phyloP scores from a whole-genome alignment of 2,888 invertebrate species.

The Drosophila quasianomalipes region DNA sequence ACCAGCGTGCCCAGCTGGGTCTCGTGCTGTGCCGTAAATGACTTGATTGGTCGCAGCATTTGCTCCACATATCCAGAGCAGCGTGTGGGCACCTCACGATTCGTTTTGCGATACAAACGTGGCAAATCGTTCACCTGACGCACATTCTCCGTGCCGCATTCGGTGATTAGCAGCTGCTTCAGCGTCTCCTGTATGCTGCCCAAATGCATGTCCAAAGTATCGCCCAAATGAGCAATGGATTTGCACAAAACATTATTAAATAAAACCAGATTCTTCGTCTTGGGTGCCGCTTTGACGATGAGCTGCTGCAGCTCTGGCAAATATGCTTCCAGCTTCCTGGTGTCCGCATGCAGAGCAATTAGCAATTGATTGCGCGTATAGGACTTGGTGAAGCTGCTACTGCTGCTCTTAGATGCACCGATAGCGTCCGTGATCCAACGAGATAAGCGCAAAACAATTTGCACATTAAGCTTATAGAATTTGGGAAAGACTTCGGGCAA shows the following conservation, averaged over 20 bases:
- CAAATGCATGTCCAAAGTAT: conserved; percentile 65
- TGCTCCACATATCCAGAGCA: conserved; percentile 92
- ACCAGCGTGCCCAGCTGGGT: conserved; percentile 78
- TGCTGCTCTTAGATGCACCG: conserved; percentile 39
- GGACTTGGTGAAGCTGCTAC: conserved; percentile 44
- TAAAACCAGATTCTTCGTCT: conserved; percentile 43
- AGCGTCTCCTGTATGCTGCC: conserved; percentile 87
- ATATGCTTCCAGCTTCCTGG: conserved; percentile 65
- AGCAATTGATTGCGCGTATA: conserved; percentile 70
- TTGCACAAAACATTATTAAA: conserved; percentile 71
- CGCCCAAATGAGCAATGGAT: conserved; percentile 70
- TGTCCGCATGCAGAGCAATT: conserved; percentile 78
- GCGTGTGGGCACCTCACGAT: conserved; percentile 93
- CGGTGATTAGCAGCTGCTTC: conserved; percentile 92
- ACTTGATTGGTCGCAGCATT: conserved; percentile 87
- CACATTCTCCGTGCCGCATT: conserved; percentile 89
- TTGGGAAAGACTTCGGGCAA: conserved; percentile 92
- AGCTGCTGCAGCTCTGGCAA: conserved; percentile 87
- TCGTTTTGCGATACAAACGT: conserved; percentile 95
- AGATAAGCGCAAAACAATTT: conserved; percentile 92
- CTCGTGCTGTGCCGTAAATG: conserved; percentile 85
- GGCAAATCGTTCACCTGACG: conserved; percentile 97
- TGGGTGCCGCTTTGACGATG: conserved; percentile 86
- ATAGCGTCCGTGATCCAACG: conserved; percentile 88
- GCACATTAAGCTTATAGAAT: conserved; percentile 95